phyloP scores from a whole-genome alignment of 2,113 vertebrate genomes.

The Cyphomyrus discorhynchus region DNA sequence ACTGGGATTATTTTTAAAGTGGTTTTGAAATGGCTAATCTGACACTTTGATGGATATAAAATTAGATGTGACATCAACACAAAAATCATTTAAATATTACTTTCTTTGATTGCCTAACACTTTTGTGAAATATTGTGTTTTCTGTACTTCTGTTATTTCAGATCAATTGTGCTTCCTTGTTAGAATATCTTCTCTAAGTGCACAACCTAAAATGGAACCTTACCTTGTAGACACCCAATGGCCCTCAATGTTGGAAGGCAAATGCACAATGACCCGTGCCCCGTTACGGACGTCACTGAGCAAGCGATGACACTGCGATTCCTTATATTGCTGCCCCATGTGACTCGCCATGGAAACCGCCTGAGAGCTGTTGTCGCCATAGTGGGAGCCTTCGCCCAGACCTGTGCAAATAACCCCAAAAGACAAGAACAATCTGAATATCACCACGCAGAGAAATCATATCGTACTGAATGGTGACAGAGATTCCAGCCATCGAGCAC shows the following conservation, averaged over 20 bases:
- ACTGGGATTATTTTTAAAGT: not conserved
- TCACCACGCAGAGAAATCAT: not conserved
- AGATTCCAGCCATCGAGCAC: not conserved
- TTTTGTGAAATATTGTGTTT: not conserved
- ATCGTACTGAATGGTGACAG: no score
- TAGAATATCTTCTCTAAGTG: not conserved
- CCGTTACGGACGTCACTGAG: slow-evolving; percentile 74
- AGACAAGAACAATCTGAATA: not conserved
- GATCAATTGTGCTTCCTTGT: not conserved
- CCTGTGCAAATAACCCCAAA: slow-evolving; percentile 44
- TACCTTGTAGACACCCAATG: slow-evolving; percentile 83
- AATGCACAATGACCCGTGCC: slow-evolving; percentile 72
- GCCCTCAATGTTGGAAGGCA: slow-evolving; percentile 74
- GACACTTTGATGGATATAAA: not conserved
- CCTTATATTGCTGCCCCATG: slow-evolving; percentile 63
- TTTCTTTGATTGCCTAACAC: not conserved
- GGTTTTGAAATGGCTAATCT: not conserved
- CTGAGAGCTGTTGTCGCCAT: slow-evolving; percentile 52
- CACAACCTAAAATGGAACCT: slow-evolving; percentile 29
- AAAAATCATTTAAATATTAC: not conserved
- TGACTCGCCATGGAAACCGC: slow-evolving; percentile 64
- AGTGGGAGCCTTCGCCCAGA: slow-evolving; percentile 66
- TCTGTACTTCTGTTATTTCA: not conserved
- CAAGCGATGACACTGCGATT: slow-evolving; percentile 75
- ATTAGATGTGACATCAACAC: not conserved